Conservation (phyloP, 2,888 invertebrate species). For the Lepeophtheirus nordmannii region DNA sequence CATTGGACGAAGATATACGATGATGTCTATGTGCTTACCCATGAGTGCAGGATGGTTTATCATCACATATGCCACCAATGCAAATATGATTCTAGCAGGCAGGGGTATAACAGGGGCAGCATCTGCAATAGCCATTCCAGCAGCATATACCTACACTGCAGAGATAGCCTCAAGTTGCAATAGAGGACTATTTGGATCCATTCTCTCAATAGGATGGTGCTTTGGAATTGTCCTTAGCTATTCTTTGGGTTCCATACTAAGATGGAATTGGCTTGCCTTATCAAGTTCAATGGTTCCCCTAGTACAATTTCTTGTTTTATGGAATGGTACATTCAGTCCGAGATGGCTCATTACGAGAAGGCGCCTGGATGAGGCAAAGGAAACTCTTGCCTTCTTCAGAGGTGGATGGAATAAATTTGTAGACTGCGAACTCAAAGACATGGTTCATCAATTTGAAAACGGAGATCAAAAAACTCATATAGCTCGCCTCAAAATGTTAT, state of each 20-base stretch:
- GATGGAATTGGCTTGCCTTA: constrained; percentile 6
- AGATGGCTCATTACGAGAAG: not conserved
- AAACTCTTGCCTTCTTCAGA: constrained; percentile 6
- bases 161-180: not conserved
- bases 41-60: constrained; percentile 1
- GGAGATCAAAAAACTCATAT: not conserved
- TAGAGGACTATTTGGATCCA: not conserved
- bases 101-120: not conserved
- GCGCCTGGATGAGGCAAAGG: constrained; percentile 1
- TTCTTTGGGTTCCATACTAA: not conserved
- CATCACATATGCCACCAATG: not conserved
- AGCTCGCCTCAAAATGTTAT: constrained; percentile 3
- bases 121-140: constrained; percentile 7
- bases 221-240: constrained; percentile 11
- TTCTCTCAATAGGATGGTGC: constrained; percentile 2
- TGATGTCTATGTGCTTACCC: constrained; percentile 4
- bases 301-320: not conserved
- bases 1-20: not conserved
- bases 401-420: constrained; percentile 1
- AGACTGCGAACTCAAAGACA: constrained; percentile 11
- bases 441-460: not conserved
- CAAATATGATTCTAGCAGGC: not conserved
- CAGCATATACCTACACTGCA: not conserved
- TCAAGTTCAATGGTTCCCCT: not conserved
- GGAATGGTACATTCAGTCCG: not conserved